Conservation (phyloP, 2,888 invertebrate species). For the Xanthostigma xanthostigma region DNA sequence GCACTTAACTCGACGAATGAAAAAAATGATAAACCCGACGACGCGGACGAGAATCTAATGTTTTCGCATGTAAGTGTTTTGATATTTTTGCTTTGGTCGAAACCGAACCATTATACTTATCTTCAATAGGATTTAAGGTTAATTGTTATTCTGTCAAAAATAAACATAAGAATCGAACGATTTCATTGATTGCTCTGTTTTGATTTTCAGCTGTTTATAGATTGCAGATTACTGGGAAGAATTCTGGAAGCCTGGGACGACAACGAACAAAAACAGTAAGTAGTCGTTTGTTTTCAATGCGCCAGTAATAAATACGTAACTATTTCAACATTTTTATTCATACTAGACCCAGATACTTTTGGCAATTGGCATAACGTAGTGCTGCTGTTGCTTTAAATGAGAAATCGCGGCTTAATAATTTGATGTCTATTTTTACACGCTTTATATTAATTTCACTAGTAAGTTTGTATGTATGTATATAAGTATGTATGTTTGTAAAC, state of each 20-base stretch:
- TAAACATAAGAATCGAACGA: too few species aligned
- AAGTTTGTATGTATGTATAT: too few species aligned
- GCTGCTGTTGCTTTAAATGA: too few species aligned
- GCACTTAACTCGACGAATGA: conserved; percentile 38
- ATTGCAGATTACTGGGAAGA: conserved; percentile 64
- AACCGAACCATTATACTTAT: neutral
- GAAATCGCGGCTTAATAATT: too few species aligned
- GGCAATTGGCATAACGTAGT: neutral
- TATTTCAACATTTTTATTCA: neutral
- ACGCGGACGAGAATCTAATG: conserved; percentile 31
- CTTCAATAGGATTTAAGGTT: neutral
- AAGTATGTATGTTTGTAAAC: too few species aligned
- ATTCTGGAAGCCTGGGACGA: conserved; percentile 70
- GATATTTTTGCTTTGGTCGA: neutral
- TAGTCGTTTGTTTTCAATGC: conserved; percentile 15
- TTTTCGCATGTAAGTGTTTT: conserved; percentile 35
- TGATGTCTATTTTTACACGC: too few species aligned
- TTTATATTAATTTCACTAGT: too few species aligned
- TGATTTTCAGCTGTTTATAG: conserved; percentile 51
- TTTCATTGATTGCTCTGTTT: too few species aligned
- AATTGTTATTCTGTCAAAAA: too few species aligned
- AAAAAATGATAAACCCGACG: conserved; percentile 22
- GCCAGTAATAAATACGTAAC: conserved; percentile 3
- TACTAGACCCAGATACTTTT: neutral
- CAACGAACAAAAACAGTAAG: conserved; percentile 65